Evolutionary conservation across 2,888 invertebrate species (phyloP), one percentile per base, ranked within the genome.

Genomic region (Chymomyza amoena): DNA sequence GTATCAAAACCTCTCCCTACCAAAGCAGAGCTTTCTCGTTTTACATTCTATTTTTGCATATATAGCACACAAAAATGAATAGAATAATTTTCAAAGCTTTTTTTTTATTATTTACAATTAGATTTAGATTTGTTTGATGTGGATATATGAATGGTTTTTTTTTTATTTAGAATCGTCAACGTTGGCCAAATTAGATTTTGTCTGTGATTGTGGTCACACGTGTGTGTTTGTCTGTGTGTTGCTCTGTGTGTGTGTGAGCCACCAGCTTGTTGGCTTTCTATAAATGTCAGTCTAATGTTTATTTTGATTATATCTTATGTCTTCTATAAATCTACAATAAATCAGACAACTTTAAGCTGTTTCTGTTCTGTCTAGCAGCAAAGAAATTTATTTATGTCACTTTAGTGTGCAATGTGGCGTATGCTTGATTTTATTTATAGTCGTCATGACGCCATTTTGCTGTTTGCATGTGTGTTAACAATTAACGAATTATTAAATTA

Each of bases 151-250:
- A 36, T 54, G 13, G 28, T 60, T 59, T 36, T 66, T 69, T 83
- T 75, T 75, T 56, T 64, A 52, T 76, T 77, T 84, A 66, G 76
- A 78, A 80, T 72, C 39, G 13, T 13, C 13, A 13, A 45, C 39
- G 39, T 45, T 13, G 13, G 39, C 39, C 39, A 45, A 45, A 45
- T 45, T 45, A 45, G 61, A 68, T 75, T 67, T 66, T 59, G 10
- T 6, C 9, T 71, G 9, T 9, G 7, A 59, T 59, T 20, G 39
- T 7, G 39, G 39, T 45, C 32, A 25, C 20, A 59, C 59, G 39
- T 59, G 36, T 57, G 59, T 65, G 62, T 60, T 16, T 6, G 18
- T 50, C 15, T 57, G 15, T 52, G 18, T 51, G 51, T 32, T 13
- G 16, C 51, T 54, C 67, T 75, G 59, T 64, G 68, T 25, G 68